Evolutionary conservation across 1,140 invertebrate genomes (phyloP).

Genomic region (Musca domestica): DNA sequence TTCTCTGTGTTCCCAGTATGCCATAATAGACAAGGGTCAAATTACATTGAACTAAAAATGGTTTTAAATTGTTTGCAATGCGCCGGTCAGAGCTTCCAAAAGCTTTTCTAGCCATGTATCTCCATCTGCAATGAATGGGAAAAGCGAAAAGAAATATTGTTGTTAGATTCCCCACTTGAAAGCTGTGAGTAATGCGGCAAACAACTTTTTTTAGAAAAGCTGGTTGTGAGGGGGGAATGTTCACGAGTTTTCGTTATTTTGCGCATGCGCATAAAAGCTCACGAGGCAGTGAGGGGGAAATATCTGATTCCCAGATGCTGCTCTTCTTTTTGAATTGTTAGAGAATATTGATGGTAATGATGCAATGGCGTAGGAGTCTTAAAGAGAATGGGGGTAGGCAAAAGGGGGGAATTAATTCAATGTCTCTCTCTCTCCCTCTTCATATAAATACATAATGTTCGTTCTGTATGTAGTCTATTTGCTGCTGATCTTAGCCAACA

Average conservation of each 20-base stretch:
- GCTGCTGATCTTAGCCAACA: background rate
- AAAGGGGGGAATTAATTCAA: background rate
- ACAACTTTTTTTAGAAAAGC: background rate
- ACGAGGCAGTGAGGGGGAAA: background rate
- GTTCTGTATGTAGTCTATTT: background rate
- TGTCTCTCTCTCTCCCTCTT: background rate
- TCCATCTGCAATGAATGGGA: too few species aligned
- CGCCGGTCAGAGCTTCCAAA: slow-evolving; percentile 25
- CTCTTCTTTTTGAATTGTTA: too few species aligned
- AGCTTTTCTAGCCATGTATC: slow-evolving; percentile 11
- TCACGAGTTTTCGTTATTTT: slow-evolving; percentile 27
- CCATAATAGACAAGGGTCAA: slow-evolving; percentile 33
- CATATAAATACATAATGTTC: background rate
- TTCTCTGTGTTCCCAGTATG: background rate
- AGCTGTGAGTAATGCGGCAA: too few species aligned
- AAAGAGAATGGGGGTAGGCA: background rate
- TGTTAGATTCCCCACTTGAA: too few species aligned
- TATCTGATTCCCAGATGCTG: too few species aligned
- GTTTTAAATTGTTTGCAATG: slow-evolving; percentile 24
- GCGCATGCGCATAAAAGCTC: slow-evolving; percentile 27
- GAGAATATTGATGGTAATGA: too few species aligned
- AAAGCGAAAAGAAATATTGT: too few species aligned
- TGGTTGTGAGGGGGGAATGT: slow-evolving; percentile 5
- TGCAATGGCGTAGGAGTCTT: background rate
- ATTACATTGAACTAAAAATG: slow-evolving; percentile 54